Evolutionary conservation across 2,113 vertebrate species (phyloP).

Genomic region (Eulacestoma nigropectus): DNA sequence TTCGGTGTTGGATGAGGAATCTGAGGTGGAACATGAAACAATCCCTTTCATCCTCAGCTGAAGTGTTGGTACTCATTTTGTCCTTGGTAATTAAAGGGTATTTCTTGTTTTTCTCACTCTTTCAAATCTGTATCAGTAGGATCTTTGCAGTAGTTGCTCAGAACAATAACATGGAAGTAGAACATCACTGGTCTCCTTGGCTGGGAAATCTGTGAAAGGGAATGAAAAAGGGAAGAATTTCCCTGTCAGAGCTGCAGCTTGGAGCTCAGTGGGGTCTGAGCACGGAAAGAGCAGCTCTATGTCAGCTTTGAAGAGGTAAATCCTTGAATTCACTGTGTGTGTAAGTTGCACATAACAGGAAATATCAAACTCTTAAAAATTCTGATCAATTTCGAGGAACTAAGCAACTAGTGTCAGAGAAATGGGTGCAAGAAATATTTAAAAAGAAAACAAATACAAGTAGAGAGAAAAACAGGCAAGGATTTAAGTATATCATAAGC

Average conservation of each 20-base stretch:
- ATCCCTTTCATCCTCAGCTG: not conserved
- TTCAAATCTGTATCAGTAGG: not conserved
- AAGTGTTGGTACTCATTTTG: not conserved
- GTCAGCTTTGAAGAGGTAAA: not conserved
- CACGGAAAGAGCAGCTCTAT: not conserved
- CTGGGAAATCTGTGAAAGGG: not conserved
- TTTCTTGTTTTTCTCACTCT: not conserved
- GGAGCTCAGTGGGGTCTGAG: not conserved
- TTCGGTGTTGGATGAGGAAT: not conserved
- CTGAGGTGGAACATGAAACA: not conserved
- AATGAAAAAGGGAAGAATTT: not conserved
- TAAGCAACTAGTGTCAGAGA: not conserved
- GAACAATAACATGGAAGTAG: not conserved
- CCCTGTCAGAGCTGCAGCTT: not conserved
- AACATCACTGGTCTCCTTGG: not conserved
- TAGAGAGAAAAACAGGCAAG: not conserved
- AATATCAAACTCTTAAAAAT: not conserved
- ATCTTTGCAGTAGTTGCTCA: not conserved
- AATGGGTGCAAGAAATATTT: not conserved
- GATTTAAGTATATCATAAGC: constrained; percentile 43
- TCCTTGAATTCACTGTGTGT: not conserved
- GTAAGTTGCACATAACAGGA: not conserved
- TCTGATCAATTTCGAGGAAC: not conserved
- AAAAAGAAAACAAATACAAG: not conserved
- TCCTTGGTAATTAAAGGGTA: not conserved